Percentiles rank a stretch among this genome's conserved stretches.
Evolutionary conservation across 2,888 invertebrate species (phyloP).

Genomic region (Timema cristinae): DNA sequence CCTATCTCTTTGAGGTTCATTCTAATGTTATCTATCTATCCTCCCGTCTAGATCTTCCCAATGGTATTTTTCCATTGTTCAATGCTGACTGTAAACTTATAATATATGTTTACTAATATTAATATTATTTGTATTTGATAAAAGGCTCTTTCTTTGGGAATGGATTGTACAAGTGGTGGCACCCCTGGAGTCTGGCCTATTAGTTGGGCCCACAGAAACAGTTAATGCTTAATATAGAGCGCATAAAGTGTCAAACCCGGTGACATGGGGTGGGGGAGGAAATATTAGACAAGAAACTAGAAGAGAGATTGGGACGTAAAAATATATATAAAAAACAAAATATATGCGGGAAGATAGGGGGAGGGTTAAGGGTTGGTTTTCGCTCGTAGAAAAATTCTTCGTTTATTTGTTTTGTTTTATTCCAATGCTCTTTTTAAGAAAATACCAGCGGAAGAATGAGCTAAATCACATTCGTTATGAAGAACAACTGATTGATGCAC

Average conservation of each 20-base stretch:
- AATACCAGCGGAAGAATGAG: too few species aligned
- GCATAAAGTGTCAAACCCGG: constrained; percentile 8
- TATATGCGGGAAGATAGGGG: constrained; percentile 5
- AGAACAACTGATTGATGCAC: too few species aligned
- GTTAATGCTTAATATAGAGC: constrained; percentile 11
- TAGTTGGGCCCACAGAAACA: not conserved
- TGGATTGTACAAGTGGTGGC: not conserved
- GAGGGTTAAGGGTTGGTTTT: constrained; percentile 3
- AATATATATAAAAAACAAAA: constrained; percentile 1
- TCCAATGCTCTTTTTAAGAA: too few species aligned
- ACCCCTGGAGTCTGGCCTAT: not conserved
- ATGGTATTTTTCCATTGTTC: too few species aligned
- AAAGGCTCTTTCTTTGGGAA: too few species aligned
- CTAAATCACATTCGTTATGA: too few species aligned
- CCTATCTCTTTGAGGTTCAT: too few species aligned
- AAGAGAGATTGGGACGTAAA: not conserved
- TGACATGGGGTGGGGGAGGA: not conserved
- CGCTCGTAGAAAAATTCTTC: constrained; percentile 12
- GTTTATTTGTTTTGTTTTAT: not conserved
- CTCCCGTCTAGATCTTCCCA: too few species aligned
- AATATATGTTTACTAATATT: too few species aligned
- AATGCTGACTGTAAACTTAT: too few species aligned
- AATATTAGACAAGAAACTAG: not conserved
- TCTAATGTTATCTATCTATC: too few species aligned
- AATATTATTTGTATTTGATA: too few species aligned